Evolutionary conservation across 2,113 vertebrate genomes (phyloP), one percentile per base, ranked within the genome.

Genomic region (Phylloscopus trochiloides): DNA sequence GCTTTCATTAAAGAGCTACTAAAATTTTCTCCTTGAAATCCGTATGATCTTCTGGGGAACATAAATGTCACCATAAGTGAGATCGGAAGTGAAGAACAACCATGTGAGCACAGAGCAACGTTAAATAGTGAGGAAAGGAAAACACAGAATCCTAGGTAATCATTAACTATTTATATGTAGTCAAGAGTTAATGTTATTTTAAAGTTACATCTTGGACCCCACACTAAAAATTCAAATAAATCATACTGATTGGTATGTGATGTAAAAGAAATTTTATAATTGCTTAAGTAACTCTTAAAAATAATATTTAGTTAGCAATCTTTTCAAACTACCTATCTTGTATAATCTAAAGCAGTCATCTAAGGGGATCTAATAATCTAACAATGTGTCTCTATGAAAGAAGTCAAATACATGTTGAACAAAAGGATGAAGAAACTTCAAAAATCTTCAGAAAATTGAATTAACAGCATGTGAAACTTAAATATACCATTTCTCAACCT

Each of bases 41-140:
- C 6, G 8, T 9, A 61, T 10, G 3, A 70, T 6, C 12, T 76
- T 57, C 51, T 57, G 73, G 36, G 58, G 24, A 76, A 47, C 17
- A 71, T 0, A 2, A 26, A 74, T 0, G 1, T 21, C 16, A 54
- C 14, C 38, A 36, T 32, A 52, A 58, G 29, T 28, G 40, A 51
- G 32, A 59, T 40, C 12, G 55, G 24, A 90, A 83, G 18, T 43
- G 34, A 58, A 79, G 18, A 73, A 88, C 2, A 12, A 65, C 31
- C 10, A 6, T 22, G 29, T n/a, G 11, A 95, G 18, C 38, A 67
- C 3, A 31, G 4, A 65, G 9, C 1, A 79, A 71, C 13, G 83
- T n/a, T 42, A 70, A 83, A 66, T 1, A 78, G 22, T 4, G 6
- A 86, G n/a, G 29, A 67, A 71, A 75, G 6, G 5, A 90, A 86